Conservation (phyloP, 1,140 invertebrate species). For the Oedothorax gibbosus region DNA sequence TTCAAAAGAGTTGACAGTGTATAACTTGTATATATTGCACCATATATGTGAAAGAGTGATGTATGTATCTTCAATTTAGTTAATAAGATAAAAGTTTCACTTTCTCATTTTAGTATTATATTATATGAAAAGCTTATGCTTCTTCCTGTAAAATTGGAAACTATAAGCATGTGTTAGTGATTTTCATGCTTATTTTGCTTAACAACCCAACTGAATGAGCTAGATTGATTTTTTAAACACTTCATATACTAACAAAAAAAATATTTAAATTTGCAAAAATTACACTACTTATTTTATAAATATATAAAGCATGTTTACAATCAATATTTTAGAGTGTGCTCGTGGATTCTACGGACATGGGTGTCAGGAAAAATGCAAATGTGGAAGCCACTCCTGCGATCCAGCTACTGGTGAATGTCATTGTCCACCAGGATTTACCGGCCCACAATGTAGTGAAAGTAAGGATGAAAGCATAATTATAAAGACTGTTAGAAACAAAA, state of each 20-base stretch:
- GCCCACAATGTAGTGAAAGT: slow-evolving; percentile 79
- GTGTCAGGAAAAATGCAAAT: slow-evolving; percentile 82
- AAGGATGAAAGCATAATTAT: slow-evolving; percentile 23
- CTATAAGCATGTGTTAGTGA: neutral
- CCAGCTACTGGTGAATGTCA: slow-evolving; percentile 86
- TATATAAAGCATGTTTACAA: slow-evolving; percentile 5
- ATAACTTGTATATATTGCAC: too few relatives aligned
- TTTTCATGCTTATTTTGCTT: neutral
- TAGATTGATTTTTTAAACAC: too few relatives aligned
- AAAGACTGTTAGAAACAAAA: too few relatives aligned
- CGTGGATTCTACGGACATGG: slow-evolving; percentile 64
- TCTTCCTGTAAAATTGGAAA: neutral
- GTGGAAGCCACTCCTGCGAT: slow-evolving; percentile 79
- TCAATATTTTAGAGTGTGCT: slow-evolving; percentile 56
- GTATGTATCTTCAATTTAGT: too few relatives aligned
- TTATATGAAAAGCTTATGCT: too few relatives aligned
- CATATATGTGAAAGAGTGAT: too few relatives aligned
- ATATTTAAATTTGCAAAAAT: neutral
- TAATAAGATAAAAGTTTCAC: too few relatives aligned
- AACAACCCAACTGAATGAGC: too few relatives aligned
- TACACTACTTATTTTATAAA: neutral
- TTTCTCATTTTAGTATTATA: too few relatives aligned
- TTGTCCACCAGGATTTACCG: slow-evolving; percentile 87
- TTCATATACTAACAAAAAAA: neutral
- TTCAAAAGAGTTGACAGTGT: too few relatives aligned